phyloP scores from a whole-genome alignment of 1,140 invertebrate genomes.

The Nephila pilipes region DNA sequence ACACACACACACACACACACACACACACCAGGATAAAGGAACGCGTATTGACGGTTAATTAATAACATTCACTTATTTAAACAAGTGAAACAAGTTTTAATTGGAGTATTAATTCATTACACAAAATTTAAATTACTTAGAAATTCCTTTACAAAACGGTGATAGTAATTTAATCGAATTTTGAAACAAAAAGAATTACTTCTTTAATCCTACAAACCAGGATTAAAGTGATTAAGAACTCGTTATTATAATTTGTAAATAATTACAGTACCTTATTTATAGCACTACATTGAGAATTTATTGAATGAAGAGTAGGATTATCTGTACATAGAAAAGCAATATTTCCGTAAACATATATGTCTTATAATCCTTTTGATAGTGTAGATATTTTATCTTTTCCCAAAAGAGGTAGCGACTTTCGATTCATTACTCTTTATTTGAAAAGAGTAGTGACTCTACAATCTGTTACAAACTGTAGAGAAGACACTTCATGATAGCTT shows the following conservation, averaged over 20 bases:
- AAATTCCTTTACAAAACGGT: too few relatives aligned
- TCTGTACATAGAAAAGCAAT: not conserved
- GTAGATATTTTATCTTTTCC: not conserved
- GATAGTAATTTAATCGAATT: too few relatives aligned
- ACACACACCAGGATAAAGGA: too few relatives aligned
- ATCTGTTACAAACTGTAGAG: not conserved
- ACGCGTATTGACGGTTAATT: too few relatives aligned
- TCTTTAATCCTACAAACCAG: not conserved
- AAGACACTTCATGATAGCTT: not conserved
- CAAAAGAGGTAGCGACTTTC: not conserved
- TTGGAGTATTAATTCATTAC: too few relatives aligned
- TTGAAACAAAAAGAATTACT: too few relatives aligned
- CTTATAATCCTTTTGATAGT: not conserved
- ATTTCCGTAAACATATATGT: not conserved
- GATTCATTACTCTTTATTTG: constrained; percentile 12
- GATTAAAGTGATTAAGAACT: too few relatives aligned
- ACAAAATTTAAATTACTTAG: too few relatives aligned
- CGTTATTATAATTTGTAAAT: too few relatives aligned
- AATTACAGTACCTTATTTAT: not conserved
- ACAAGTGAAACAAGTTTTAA: too few relatives aligned
- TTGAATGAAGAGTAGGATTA: not conserved
- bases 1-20: too few relatives aligned
- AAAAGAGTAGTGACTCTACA: not conserved
- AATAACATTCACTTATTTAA: too few relatives aligned
- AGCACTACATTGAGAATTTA: not conserved